These are phyloP conservation scores for Semotilus atromaculatus DNA, from an alignment of 2,797 vertebrate species.

Conservation along the genomic window DNA sequence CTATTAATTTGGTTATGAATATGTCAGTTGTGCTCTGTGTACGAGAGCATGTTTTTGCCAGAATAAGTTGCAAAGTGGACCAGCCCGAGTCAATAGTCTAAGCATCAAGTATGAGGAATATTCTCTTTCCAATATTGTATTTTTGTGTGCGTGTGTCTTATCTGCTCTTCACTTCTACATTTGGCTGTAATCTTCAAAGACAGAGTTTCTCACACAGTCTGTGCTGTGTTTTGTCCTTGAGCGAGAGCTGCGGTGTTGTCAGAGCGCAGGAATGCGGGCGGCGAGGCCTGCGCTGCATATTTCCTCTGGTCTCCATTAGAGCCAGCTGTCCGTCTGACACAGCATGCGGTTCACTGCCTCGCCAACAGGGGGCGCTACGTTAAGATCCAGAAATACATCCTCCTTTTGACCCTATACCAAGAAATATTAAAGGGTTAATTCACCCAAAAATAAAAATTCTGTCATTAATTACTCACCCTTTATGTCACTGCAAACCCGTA, in stretches of 20 bases:
- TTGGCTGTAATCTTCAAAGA: slow-evolving; percentile 30
- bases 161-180: not conserved
- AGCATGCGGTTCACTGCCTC: slow-evolving; percentile 27
- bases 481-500: not conserved
- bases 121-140: not conserved
- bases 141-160: not conserved
- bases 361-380: slow-evolving; percentile 64
- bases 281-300: slow-evolving; percentile 70
- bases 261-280: slow-evolving; percentile 73
- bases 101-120: not conserved
- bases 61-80: not conserved
- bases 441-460: not conserved
- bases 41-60: not conserved
- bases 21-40: not conserved
- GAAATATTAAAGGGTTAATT: not conserved
- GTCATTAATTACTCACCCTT: not conserved
- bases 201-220: slow-evolving; percentile 3
- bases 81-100: not conserved
- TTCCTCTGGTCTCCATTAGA: slow-evolving; percentile 75
- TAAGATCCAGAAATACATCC: not conserved
- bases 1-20: not conserved
- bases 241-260: slow-evolving; percentile 65
- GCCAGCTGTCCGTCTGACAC: slow-evolving; percentile 71
- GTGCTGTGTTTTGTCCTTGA: slow-evolving; percentile 65
- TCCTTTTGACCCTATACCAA: not conserved